Base-by-base conservation (phyloP, 2,113 vertebrate species). In the Anolis sagrei region DNA sequence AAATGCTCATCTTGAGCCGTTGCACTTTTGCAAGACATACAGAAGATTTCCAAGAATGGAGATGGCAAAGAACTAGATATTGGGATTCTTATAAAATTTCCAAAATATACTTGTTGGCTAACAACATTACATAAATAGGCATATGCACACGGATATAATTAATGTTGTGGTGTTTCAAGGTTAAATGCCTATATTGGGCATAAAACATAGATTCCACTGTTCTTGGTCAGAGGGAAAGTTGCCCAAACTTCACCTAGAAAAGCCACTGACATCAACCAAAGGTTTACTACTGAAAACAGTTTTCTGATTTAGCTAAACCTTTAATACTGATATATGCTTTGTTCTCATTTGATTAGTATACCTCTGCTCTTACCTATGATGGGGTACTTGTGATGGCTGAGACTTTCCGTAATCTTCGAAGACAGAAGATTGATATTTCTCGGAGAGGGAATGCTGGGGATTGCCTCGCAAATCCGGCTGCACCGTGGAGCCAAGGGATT, bases 381-480 rank as follows among this genome's bases (percentile, higher is more conserved):
- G 98, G 98, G 18, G 98, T 99, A 61, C 97, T 99, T 61, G 99
- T 99, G 86, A 99, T 99, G 98, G 98, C 98, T 1, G 99, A 99
- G 95, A 99, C 99, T 4, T 99, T 99, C 89, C 97, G 98, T 87
- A 99, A 97, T 89, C 98, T 99, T 54, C 97, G 99, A 85, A 97
- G 97, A 78, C 98, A 99, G 91, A 99, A 99, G 96, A 98, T 99
- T 82, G 99, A 99, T 92, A 99, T 99, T 94, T 99, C 98, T 89
- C 98, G 99, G 64, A 97, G 98, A 92, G 99, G 99, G 77, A 99
- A 99, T 82, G 99, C 98, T n/a, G 98, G 98, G 3, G 99, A 99
- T 95, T 99, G 99, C 91, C 96, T 99, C 86, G 99, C 98, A 68
- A 99, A 99, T 89, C 99, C 99, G 44, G 99, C 99, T 54, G 99